Percentiles rank a stretch among this genome's conserved stretches.
Evolutionary conservation across 1,140 invertebrate genomes (phyloP).

Genomic region (Cydia splendana): DNA sequence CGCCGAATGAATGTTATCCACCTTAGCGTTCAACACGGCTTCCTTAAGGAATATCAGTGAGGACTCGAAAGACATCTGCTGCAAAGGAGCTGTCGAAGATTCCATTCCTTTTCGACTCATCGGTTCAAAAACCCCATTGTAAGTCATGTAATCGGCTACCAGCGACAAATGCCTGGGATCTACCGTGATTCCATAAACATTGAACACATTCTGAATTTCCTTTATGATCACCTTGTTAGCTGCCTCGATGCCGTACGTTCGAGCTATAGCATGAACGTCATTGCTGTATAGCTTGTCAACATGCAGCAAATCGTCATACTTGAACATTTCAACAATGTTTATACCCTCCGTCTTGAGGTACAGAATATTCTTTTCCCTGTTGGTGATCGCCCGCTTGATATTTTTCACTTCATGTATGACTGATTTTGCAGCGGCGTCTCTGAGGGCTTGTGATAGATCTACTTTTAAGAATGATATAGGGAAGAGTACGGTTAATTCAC

Average conservation of each 20-base stretch:
- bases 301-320: slow-evolving; percentile 90
- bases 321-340: slow-evolving; percentile 94
- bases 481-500: slow-evolving; percentile 81
- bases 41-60: slow-evolving; percentile 92
- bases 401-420: slow-evolving; percentile 90
- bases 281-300: slow-evolving; percentile 95
- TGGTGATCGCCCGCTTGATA: slow-evolving; percentile 91
- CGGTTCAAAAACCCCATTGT: slow-evolving; percentile 92
- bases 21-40: slow-evolving; percentile 85
- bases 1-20: slow-evolving; percentile 91
- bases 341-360: slow-evolving; percentile 96
- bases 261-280: slow-evolving; percentile 94
- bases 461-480: slow-evolving; percentile 83
- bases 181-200: slow-evolving; percentile 97
- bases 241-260: slow-evolving; percentile 97
- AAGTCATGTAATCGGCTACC: slow-evolving; percentile 99
- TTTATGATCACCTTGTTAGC: slow-evolving; percentile 93
- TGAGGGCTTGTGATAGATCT: slow-evolving; percentile 90
- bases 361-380: slow-evolving; percentile 82
- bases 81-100: slow-evolving; percentile 92
- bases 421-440: slow-evolving; percentile 85
- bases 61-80: slow-evolving; percentile 99
- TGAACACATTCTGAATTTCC: slow-evolving; percentile 96
- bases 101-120: slow-evolving; percentile 95
- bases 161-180: slow-evolving; percentile 95